Evolutionary conservation across 1,140 invertebrate genomes (phyloP).

Genomic region (Glossosoma conforme): DNA sequence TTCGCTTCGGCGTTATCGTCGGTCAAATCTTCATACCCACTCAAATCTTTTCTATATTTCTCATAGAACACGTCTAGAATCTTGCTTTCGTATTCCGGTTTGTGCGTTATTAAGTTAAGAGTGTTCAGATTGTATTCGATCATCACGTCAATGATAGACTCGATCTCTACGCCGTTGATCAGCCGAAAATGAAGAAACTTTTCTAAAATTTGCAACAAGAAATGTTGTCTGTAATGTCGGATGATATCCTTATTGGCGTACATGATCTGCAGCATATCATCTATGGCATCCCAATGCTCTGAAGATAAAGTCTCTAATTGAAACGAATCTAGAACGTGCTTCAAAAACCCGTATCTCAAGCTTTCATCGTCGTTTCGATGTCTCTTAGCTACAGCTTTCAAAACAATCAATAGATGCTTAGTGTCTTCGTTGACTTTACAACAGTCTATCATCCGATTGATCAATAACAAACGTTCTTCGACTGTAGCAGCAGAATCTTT

Average conservation of each 20-base stretch:
- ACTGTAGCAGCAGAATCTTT: slow-evolving; percentile 4
- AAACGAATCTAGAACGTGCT: slow-evolving; percentile 11
- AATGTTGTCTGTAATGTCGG: slow-evolving; percentile 11
- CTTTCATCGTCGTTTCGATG: slow-evolving; percentile 23
- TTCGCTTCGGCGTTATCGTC: slow-evolving; percentile 7
- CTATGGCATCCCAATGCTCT: slow-evolving; percentile 22
- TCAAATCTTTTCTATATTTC: too few relatives aligned
- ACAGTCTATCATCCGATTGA: slow-evolving; percentile 22
- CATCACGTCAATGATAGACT: slow-evolving; percentile 15
- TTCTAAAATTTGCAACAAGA: slow-evolving; percentile 12
- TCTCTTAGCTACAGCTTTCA: slow-evolving; percentile 21
- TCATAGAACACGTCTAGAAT: slow-evolving; percentile 15
- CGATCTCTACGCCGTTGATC: slow-evolving; percentile 10
- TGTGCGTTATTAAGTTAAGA: slow-evolving; percentile 9
- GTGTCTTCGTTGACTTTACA: slow-evolving; percentile 22
- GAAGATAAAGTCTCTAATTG: slow-evolving; percentile 11
- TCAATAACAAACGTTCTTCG: slow-evolving; percentile 1
- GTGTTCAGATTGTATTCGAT: slow-evolving; percentile 14
- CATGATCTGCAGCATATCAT: slow-evolving; percentile 26
- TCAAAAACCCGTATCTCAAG: slow-evolving; percentile 18
- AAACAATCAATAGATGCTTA: slow-evolving; percentile 9
- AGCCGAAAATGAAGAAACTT: slow-evolving; percentile 10
- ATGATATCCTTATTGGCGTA: slow-evolving; percentile 19
- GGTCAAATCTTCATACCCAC: slow-evolving; percentile 14
- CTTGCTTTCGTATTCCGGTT: slow-evolving; percentile 11